Evolutionary conservation across 1,140 invertebrate species (phyloP).

Genomic region (Diprion similis): DNA sequence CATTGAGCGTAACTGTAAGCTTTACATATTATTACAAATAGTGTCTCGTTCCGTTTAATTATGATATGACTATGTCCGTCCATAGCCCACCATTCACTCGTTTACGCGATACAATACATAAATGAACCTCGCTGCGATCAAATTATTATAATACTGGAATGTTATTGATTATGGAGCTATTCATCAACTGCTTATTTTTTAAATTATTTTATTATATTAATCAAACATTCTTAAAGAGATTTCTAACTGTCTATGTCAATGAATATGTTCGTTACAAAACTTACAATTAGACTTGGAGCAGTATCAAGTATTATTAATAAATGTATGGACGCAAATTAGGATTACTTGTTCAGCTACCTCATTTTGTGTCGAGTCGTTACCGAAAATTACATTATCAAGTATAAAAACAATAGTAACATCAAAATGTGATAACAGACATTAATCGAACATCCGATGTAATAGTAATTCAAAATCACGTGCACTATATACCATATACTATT

Average conservation of each 20-base stretch:
- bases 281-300: neutral
- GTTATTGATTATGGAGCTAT: neutral
- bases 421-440: too few relatives aligned
- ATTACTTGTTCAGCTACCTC: neutral
- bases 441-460: too few relatives aligned
- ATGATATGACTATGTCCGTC: constrained; percentile 60
- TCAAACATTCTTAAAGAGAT: neutral
- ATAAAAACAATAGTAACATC: too few relatives aligned
- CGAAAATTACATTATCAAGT: too few relatives aligned
- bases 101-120: constrained; percentile 14
- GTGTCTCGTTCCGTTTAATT: constrained; percentile 34
- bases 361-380: too few relatives aligned
- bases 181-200: neutral
- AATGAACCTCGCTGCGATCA: constrained; percentile 34
- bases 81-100: constrained; percentile 41
- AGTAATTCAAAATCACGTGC: too few relatives aligned
- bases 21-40: constrained; percentile 6
- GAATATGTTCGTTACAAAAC: neutral
- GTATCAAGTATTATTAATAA: neutral
- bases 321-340: neutral
- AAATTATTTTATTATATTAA: neutral
- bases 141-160: constrained; percentile 24
- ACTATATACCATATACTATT: too few relatives aligned
- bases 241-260: neutral
- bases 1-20: neutral